These are phyloP conservation scores for Xenus cinereus DNA, from an alignment of 2,113 vertebrate genomes.

Conservation along the genomic window DNA sequence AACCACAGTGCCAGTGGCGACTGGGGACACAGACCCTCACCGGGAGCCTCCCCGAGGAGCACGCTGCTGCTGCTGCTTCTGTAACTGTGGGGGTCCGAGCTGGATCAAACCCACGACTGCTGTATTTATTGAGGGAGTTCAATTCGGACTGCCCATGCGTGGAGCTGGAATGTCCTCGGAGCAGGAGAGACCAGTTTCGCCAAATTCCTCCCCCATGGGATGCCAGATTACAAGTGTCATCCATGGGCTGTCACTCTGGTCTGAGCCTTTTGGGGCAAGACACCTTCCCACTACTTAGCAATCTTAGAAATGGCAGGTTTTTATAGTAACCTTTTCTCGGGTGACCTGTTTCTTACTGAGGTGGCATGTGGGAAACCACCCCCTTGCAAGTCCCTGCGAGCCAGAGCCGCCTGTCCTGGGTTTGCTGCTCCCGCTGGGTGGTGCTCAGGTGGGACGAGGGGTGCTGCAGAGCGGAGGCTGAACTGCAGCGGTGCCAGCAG, in stretches of 20 bases:
- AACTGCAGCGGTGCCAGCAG: not conserved
- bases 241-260: not conserved
- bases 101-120: not conserved
- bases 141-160: not conserved
- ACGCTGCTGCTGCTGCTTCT: not conserved
- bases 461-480: not conserved
- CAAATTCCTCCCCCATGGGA: slow-evolving; percentile 16
- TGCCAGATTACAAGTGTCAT: slow-evolving; percentile 5
- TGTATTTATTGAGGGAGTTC: not conserved
- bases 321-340: not conserved
- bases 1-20: accelerated
- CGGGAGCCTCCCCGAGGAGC: not conserved
- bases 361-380: not conserved
- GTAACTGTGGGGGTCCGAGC: not conserved
- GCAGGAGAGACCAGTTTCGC: slow-evolving; percentile 59
- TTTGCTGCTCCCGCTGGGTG: not conserved
- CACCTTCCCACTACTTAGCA: not conserved
- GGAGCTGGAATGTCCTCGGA: slow-evolving; percentile 10
- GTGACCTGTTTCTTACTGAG: not conserved
- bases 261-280: not conserved
- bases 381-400: not conserved
- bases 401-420: not conserved
- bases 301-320: not conserved
- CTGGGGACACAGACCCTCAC: not conserved
- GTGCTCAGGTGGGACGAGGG: accelerated